Base-by-base conservation (phyloP, 2,888 invertebrate species). In the Lycia hirtaria region DNA sequence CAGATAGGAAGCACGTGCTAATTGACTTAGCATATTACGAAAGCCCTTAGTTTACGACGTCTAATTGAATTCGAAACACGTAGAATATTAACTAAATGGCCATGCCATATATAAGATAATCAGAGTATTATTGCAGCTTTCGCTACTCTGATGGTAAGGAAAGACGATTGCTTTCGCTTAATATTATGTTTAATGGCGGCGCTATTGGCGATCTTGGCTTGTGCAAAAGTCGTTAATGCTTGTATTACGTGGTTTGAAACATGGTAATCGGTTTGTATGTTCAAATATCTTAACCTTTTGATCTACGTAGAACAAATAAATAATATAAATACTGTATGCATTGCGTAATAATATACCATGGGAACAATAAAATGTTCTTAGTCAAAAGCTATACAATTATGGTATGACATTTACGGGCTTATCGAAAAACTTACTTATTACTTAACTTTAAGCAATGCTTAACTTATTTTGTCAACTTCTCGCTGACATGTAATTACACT, bases 141-240 rank as follows among this genome's bases (percentile, higher is more conserved):
- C 64, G 64, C 61, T 62, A 22, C 37, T 44, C 43, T 37, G 56
- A 49, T 60, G 47, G 45, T 49, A 43, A 38, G 49, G 47, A 24
- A 48, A 52, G 52, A 48, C 49, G 49, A 44, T 54, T 52, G 57
- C 57, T 65, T 63, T 63, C 59, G 62, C 60, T 61, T 50, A 59
- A 47, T 63, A 56, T 52, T 51, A 56, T 59, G 40, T 53, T 50
- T 54, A 57, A 59, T 55, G 49, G 52, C 62, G 56, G 56, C 51
- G 58, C 58, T 56, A 60, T 57, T 40, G 28, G 49, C 52, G 41
- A 51, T 44, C 43, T 54, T 35, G 44, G 28, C 40, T 41, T 15
- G 28, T 32, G 50, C 45, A 20, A 32, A 48, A 44, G 33, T 50
- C 19, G 44, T 51, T 59, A 47, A 60, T 53, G 9, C 28, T 20